Percentiles rank a stretch among this genome's conserved stretches.
phyloP scores from a whole-genome alignment of 2,888 invertebrate species.

The Bombylius major region DNA sequence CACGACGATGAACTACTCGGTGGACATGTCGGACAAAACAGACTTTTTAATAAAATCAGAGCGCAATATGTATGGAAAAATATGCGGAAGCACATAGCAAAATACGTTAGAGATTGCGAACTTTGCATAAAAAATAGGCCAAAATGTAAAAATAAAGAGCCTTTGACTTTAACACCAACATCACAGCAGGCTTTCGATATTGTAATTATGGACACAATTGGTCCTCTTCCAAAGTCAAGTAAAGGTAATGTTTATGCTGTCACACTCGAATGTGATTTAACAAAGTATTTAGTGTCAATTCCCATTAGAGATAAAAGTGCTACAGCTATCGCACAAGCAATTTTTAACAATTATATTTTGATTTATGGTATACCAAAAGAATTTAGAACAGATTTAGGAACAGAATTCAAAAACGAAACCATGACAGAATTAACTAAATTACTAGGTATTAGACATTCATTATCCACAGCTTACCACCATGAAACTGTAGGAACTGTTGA shows the following conservation, averaged over 20 bases:
- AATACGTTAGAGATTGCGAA: no score
- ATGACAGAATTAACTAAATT: conserved; percentile 5
- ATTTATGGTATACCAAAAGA: no score
- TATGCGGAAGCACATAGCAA: no score
- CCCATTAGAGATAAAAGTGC: conserved; percentile 3
- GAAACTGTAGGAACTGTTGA: conserved; percentile 9
- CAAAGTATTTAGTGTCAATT: conserved; percentile 3
- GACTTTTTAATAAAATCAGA: no score
- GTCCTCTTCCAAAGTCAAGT: neutral
- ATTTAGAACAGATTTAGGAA: no score
- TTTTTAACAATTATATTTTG: no score
- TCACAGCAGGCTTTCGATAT: conserved; percentile 5
- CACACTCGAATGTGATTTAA: conserved; percentile 8
- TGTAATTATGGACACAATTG: conserved; percentile 5
- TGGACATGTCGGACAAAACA: no score
- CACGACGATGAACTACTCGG: no score
- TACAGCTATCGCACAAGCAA: no score
- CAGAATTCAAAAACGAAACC: no score
- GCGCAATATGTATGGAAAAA: no score
- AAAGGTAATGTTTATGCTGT: conserved; percentile 1
- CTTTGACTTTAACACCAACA: neutral
- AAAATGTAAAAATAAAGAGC: neutral
- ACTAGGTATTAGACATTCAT: conserved; percentile 2
- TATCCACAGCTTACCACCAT: conserved; percentile 2
- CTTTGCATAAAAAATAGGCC: neutral